Evolutionary conservation across 1,140 invertebrate genomes (phyloP), one percentile per base, ranked within the genome.

Genomic region (Platorchestia sp.): DNA sequence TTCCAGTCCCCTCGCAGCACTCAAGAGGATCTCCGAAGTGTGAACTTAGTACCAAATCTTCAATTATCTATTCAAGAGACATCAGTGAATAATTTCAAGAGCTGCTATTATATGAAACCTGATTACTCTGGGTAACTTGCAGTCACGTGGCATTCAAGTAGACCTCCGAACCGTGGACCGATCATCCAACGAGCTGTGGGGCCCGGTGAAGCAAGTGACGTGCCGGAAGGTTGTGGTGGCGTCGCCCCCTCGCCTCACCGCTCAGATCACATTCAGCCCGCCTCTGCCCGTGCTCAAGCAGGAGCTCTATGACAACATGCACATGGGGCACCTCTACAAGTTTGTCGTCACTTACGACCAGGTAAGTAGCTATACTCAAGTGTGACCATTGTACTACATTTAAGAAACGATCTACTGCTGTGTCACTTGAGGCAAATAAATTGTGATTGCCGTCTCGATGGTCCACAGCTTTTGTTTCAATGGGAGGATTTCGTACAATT

Each of bases 271-370:
- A 36, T 97, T 97, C 96, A 91, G 95, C 40, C 97, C 97, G 44
- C 90, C 95, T 36, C 96, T 97, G 40, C 97, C 97, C 16, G 96
- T 96, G 45, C 95, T 96, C 42, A 97, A 97, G 95, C 95, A 95
- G 53, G 96, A 97, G 43, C 95, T 97, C 0, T 96, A 97, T 47
- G 97, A 97, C 86, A 96, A 97, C 95, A 97, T 97, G 97, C 97
- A 97, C 42, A 95, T 97, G 22, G 97, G 97, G 16, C 96, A 97
- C 96, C 95, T 97, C 36, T 97, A 96, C 41, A 97, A 97, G 96
- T 97, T 97, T 47, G 97, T 97, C 36, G 96, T 97, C n/a, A 97
- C 97, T 43, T 97, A 97, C 95, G 95, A 96, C 95, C 96, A 97
- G 96, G 97, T 97, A 96, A 96, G 96, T 95, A 0, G 41, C 44